Percentiles rank a stretch among this genome's conserved stretches.
Evolutionary conservation across 2,113 vertebrate species (phyloP).

Genomic region (Crotalus viridis): DNA sequence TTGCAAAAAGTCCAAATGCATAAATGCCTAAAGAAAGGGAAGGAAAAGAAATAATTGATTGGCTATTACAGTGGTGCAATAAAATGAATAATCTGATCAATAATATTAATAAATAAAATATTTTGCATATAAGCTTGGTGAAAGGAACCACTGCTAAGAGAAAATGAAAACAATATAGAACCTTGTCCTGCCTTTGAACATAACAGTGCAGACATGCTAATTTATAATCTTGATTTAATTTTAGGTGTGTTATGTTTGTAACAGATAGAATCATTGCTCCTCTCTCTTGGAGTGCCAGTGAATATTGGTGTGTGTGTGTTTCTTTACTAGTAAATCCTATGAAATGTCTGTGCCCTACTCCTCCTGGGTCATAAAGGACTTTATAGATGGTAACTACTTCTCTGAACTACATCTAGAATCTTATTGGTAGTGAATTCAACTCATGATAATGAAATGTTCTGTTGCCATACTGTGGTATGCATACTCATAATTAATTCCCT

Average conservation of each 20-base stretch:
- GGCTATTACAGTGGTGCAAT: background rate
- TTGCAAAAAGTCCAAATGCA: constrained; percentile 94
- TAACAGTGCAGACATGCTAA: background rate
- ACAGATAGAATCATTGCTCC: background rate
- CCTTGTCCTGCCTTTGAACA: background rate
- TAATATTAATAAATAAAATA: background rate
- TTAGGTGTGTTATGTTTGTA: background rate
- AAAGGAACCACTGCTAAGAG: background rate
- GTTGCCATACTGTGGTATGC: background rate
- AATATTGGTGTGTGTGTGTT: background rate
- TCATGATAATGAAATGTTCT: background rate
- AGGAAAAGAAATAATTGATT: constrained; percentile 56
- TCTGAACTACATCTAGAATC: background rate
- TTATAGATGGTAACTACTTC: background rate
- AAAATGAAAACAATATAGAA: background rate
- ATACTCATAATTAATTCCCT: background rate
- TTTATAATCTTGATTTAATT: background rate
- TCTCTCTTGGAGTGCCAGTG: background rate
- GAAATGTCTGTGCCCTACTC: background rate
- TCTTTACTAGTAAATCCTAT: background rate
- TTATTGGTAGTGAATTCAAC: background rate
- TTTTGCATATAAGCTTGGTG: background rate
- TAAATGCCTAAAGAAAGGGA: constrained; percentile 84
- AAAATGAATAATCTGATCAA: background rate
- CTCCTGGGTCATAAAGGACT: background rate